Percentiles rank a stretch among this genome's conserved stretches.
Evolutionary conservation across 2,888 invertebrate genomes (phyloP).

Genomic region (Aporophyla lueneburgensis): DNA sequence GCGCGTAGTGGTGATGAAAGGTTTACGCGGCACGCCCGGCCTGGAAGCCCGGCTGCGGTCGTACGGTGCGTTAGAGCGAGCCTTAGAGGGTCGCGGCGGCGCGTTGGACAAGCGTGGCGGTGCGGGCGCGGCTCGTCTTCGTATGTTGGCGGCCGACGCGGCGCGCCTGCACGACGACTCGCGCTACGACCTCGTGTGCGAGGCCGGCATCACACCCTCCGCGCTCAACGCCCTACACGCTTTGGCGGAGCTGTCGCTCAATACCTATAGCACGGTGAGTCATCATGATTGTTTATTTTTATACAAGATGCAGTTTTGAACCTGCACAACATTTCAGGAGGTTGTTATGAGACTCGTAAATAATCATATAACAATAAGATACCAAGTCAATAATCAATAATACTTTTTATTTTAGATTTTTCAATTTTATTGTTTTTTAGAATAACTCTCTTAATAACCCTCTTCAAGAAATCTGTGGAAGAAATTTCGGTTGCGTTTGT

Average conservation of each 20-base stretch:
- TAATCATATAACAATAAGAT: too few species aligned
- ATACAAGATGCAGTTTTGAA: too few species aligned
- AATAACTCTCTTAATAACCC: too few species aligned
- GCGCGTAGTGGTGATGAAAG: constrained; percentile 82
- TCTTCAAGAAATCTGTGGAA: too few species aligned
- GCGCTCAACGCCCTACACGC: constrained; percentile 79
- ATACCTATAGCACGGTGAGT: constrained; percentile 85
- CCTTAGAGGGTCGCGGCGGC: constrained; percentile 92
- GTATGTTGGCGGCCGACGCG: constrained; percentile 92
- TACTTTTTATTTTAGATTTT: too few species aligned
- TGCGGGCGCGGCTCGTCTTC: constrained; percentile 79
- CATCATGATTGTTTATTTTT: too few species aligned
- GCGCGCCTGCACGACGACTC: constrained; percentile 92
- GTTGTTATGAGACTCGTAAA: too few species aligned
- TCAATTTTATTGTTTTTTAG: too few species aligned
- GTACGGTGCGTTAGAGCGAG: constrained; percentile 91
- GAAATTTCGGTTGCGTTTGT: too few species aligned
- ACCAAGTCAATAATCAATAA: too few species aligned
- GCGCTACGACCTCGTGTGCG: constrained; percentile 82
- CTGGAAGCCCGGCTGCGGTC: constrained; percentile 92
- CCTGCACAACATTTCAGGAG: too few species aligned
- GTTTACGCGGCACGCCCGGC: constrained; percentile 84
- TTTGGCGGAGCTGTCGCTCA: constrained; percentile 81
- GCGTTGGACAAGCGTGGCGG: constrained; percentile 87
- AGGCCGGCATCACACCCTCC: constrained; percentile 83